Base-by-base conservation (phyloP, 2,797 vertebrate species). In the Thamnophis elegans region DNA sequence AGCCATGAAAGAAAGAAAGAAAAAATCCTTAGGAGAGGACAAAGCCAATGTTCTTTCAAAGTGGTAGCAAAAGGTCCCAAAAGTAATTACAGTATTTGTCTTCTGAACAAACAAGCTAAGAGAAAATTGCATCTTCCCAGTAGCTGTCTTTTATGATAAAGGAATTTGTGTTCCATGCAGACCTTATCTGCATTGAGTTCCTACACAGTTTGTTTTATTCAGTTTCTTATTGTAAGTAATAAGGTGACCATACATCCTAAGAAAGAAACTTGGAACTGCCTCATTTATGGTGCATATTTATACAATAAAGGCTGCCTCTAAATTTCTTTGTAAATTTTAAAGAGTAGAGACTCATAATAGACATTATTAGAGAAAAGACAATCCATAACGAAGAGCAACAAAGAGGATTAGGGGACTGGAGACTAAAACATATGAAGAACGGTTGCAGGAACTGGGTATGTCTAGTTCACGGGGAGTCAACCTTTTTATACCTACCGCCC, bases 31-130 rank as follows among this genome's bases (percentile, higher is more conserved):
- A 32, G 60, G 90, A 90, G 25, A 93, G 59, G 16, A 42, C 47
- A 94, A 73, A 89, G 2, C 16, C n/a, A 28, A 90, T 82, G 6
- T 16, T 91, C 42, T 90, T 87, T n/a, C 58, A 85, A 32, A 93
- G 20, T 82, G 85, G 32, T 65, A 58, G 86, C 65, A 91, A 89
- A 85, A 55, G 5, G 59, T 92, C 91, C 47, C 28, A 26, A 94
- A 86, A 9, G 3, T 92, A 94, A 94, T 94, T 90, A 90, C 9
- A 25, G 5, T 36, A 53, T 87, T 94, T 90, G 87, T 85, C 89
- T 73, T 91, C 89, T 25, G 85, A 93, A 93, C 25, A 78, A 93
- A 14, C 32, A 68, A 78, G 58, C 26, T 94, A 94, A 93, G 32
- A 32, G 90, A 89, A 95, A 95, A 92, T 0, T 18, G 55, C 4